Evolutionary conservation across 2,797 vertebrate genomes (phyloP).

Genomic region (Rhyacichthys aspro): DNA sequence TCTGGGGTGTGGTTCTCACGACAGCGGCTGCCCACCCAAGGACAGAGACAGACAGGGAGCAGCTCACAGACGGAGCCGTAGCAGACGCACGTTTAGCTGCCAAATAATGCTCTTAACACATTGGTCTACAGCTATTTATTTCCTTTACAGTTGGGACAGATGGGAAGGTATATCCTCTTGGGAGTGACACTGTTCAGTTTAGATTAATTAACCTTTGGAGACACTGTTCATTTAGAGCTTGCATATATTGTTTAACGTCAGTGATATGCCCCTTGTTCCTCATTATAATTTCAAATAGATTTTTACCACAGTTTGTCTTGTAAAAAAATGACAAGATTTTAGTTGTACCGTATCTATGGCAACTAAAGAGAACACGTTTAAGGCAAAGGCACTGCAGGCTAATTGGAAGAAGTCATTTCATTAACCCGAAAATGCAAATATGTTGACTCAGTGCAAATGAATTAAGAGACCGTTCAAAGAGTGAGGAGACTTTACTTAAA

Average conservation of each 20-base stretch:
- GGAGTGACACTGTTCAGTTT: constrained; percentile 4
- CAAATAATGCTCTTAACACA: constrained; percentile 14
- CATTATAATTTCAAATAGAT: constrained; percentile 3
- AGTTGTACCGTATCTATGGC: constrained; percentile 51
- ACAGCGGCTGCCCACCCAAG: constrained; percentile 67
- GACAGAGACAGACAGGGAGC: constrained; percentile 48
- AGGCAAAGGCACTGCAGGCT: constrained; percentile 36
- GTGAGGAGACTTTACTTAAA: constrained; percentile 12
- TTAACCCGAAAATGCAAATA: constrained; percentile 51
- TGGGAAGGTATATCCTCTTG: constrained; percentile 10
- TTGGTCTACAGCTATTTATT: constrained; percentile 29
- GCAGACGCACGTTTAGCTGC: constrained; percentile 33
- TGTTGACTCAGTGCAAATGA: constrained; percentile 39
- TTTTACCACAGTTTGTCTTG: not conserved
- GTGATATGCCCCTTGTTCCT: not conserved
- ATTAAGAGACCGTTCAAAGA: constrained; percentile 25
- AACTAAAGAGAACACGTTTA: constrained; percentile 30
- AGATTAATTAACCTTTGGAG: constrained; percentile 21
- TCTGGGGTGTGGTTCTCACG: constrained; percentile 79
- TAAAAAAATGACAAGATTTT: constrained; percentile 2
- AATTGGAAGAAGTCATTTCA: constrained; percentile 41
- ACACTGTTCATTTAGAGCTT: constrained; percentile 12
- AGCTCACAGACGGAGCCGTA: constrained; percentile 28
- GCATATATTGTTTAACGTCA: not conserved
- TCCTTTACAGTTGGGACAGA: constrained; percentile 22